These are phyloP conservation scores for Myrmecophaga tridactyla DNA, from an alignment of 2,113 vertebrate genomes.

Conservation along the genomic window DNA sequence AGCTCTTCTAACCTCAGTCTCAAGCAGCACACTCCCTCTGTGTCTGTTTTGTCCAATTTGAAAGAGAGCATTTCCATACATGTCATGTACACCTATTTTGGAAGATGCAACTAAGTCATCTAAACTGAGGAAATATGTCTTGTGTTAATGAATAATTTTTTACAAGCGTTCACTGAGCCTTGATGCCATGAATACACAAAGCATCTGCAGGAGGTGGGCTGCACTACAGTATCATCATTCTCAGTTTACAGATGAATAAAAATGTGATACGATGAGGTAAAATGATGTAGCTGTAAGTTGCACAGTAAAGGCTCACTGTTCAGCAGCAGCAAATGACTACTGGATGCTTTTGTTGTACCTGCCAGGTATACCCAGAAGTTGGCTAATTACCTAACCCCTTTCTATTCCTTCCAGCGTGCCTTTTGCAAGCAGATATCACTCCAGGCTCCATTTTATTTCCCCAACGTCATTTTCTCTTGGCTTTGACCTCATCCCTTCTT, in stretches of 20 bases:
- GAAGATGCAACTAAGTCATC: not conserved
- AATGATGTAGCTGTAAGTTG: not conserved
- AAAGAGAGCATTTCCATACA: not conserved
- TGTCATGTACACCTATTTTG: not conserved
- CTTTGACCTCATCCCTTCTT: not conserved
- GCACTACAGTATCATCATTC: not conserved
- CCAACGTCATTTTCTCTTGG: not conserved
- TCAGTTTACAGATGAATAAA: not conserved
- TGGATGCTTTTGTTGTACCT: not conserved
- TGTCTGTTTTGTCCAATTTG: not conserved
- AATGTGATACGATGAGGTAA: not conserved
- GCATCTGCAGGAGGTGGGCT: not conserved
- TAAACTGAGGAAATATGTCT: not conserved
- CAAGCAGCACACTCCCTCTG: not conserved
- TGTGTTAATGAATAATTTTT: constrained; percentile 11
- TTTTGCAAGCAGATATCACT: not conserved
- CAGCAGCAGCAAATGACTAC: not conserved
- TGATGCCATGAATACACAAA: not conserved
- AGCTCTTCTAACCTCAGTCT: not conserved
- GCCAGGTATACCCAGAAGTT: not conserved
- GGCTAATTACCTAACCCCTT: not conserved
- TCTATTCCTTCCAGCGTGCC: rapidly evolving
- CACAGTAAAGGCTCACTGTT: not conserved
- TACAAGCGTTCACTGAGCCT: not conserved
- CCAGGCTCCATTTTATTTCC: not conserved